A percentile compares a stretch with the other conserved stretches of the same genome.
These are phyloP conservation scores for Antheraea yamamai DNA, from an alignment of 2,888 invertebrate species.

Conservation along the genomic window DNA sequence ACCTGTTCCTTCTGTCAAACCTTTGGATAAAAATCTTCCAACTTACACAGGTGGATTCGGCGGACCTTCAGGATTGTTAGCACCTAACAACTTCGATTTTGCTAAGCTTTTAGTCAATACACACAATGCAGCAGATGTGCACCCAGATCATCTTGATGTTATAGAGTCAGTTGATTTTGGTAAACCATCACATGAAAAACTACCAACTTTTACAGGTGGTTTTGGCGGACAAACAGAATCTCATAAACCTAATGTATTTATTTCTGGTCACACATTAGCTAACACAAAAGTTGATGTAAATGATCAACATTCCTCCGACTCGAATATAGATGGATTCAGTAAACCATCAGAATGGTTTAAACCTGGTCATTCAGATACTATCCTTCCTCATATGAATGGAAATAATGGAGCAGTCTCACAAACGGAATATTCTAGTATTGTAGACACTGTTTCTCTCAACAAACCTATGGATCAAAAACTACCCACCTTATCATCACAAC, in stretches of 20 bases:
- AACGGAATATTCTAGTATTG: neutral
- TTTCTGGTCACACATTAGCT: conserved; percentile 15
- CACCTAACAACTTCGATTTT: conserved; percentile 29
- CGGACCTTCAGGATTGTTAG: conserved; percentile 34
- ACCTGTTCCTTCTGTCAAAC: conserved; percentile 19
- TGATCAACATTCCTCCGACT: conserved; percentile 32
- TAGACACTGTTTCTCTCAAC: neutral
- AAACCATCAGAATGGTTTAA: conserved; percentile 31
- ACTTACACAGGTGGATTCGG: conserved; percentile 51
- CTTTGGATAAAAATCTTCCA: conserved; percentile 31
- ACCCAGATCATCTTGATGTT: neutral
- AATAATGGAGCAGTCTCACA: conserved; percentile 1
- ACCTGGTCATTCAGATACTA: neutral
- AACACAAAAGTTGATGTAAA: conserved; percentile 16
- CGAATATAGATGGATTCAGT: conserved; percentile 46
- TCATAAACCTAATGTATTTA: conserved; percentile 34
- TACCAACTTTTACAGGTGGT: conserved; percentile 24
- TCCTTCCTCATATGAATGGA: neutral
- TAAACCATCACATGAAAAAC: conserved; percentile 9
- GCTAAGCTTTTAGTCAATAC: conserved; percentile 28
- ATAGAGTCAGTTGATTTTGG: neutral
- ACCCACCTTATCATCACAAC: neutral
- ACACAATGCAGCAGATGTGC: conserved; percentile 17
- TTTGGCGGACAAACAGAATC: conserved; percentile 43
- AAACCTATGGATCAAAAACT: neutral